Conservation (phyloP, 2,888 invertebrate genomes). For the Buathra laborator region DNA sequence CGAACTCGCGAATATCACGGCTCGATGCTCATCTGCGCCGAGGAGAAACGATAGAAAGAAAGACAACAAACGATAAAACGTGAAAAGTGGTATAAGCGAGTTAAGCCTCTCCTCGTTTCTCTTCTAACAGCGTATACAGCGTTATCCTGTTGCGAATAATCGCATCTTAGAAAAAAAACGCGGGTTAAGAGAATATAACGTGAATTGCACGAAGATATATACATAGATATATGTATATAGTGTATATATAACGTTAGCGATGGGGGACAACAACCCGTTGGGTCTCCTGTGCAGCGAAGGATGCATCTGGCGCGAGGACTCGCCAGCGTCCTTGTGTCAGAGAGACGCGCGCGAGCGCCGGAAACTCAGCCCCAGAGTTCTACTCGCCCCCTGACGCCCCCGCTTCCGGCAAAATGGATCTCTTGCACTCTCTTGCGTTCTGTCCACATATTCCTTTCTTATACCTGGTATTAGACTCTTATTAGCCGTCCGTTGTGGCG, state of each 20-base stretch:
- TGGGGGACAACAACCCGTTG: slow-evolving; percentile 68
- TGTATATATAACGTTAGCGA: slow-evolving; percentile 43
- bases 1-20: slow-evolving; percentile 41
- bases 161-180: slow-evolving; percentile 17
- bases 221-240: neutral
- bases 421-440: slow-evolving; percentile 30
- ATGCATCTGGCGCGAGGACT: slow-evolving; percentile 84
- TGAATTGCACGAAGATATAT: slow-evolving; percentile 34
- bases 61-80: slow-evolving; percentile 22
- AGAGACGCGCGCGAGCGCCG: slow-evolving; percentile 72
- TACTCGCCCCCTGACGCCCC: slow-evolving; percentile 73
- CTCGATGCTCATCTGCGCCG: slow-evolving; percentile 58
- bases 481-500: slow-evolving; percentile 42
- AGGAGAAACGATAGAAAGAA: slow-evolving; percentile 43
- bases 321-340: slow-evolving; percentile 80
- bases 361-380: slow-evolving; percentile 76
- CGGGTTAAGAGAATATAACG: slow-evolving; percentile 18
- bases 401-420: slow-evolving; percentile 62
- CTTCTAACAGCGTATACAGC: slow-evolving; percentile 8
- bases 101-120: slow-evolving; percentile 15
- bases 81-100: slow-evolving; percentile 15
- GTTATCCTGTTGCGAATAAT: slow-evolving; percentile 49
- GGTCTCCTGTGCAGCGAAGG: slow-evolving; percentile 81
- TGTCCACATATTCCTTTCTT: slow-evolving; percentile 46
- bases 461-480: slow-evolving; percentile 47